phyloP scores from a whole-genome alignment of 1,140 invertebrate genomes.

The Lethrus apterus region DNA sequence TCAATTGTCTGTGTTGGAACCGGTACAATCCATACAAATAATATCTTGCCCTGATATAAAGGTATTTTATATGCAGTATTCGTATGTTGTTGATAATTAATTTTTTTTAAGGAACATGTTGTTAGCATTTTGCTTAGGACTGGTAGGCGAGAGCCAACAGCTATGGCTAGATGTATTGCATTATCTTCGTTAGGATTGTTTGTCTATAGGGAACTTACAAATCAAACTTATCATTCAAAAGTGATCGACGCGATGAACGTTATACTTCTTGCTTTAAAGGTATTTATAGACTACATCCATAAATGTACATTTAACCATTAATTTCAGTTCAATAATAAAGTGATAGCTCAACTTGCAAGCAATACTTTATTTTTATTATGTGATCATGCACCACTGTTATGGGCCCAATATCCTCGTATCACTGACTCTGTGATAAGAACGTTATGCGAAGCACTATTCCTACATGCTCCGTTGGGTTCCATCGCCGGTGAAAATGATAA shows the following conservation, averaged over 20 bases:
- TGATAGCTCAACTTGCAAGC: conserved; percentile 79
- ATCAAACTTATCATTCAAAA: conserved; percentile 58
- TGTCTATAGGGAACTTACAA: conserved; percentile 67
- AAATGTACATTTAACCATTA: conserved; percentile 5
- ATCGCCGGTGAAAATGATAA: conserved; percentile 53
- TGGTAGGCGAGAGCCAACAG: conserved; percentile 81
- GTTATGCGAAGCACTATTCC: conserved; percentile 48
- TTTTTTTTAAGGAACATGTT: conserved; percentile 68
- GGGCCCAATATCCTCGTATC: conserved; percentile 69
- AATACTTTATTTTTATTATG: conserved; percentile 74
- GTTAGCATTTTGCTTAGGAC: conserved; percentile 78
- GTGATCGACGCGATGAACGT: conserved; percentile 79
- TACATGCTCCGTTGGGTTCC: conserved; percentile 28
- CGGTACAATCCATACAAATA: conserved; percentile 60
- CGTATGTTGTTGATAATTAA: background rate
- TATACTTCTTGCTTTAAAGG: conserved; percentile 79
- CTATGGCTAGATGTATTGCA: conserved; percentile 81
- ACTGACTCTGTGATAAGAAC: conserved; percentile 59
- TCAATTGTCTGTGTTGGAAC: conserved; percentile 75
- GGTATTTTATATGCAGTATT: conserved; percentile 42
- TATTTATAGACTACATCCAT: conserved; percentile 25
- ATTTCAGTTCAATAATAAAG: conserved; percentile 73
- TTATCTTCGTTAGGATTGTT: conserved; percentile 82
- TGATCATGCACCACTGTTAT: conserved; percentile 68
- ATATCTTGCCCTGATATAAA: conserved; percentile 73